Conservation (phyloP, 1,140 invertebrate genomes). For the Grapholita molesta region DNA sequence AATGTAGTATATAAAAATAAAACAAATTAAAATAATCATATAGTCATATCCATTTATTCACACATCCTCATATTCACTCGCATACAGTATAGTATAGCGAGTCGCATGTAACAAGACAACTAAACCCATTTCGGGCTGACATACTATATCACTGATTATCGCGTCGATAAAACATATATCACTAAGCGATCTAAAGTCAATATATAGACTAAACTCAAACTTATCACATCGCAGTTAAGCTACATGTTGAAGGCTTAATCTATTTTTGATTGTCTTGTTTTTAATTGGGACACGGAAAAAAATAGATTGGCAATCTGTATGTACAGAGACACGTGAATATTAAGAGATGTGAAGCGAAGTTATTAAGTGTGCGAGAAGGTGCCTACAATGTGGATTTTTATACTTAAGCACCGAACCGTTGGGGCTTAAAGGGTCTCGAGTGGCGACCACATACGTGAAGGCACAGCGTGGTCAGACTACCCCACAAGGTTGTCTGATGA, state of each 20-base stretch:
- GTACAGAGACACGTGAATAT: too few species aligned
- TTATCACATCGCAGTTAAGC: neutral
- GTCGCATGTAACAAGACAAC: constrained; percentile 3
- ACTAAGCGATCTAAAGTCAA: neutral
- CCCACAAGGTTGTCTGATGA: too few species aligned
- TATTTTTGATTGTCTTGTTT: neutral
- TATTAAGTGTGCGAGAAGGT: too few species aligned
- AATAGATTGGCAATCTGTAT: neutral
- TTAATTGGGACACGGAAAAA: neutral
- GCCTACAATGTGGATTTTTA: too few species aligned
- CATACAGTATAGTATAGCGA: neutral
- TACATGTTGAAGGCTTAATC: neutral
- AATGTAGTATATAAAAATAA: too few species aligned
- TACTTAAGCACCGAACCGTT: too few species aligned
- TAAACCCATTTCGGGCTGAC: neutral
- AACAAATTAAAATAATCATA: too few species aligned
- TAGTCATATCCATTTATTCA: neutral
- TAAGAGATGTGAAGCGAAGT: too few species aligned
- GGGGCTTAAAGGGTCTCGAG: too few species aligned
- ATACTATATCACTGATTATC: neutral
- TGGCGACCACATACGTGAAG: too few species aligned
- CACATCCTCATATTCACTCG: neutral
- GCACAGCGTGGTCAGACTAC: too few species aligned
- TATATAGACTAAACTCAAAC: neutral
- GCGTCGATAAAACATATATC: neutral